Evolutionary conservation across 30 jellyfish, hydroid and myxozoan genomes (phyloP), one percentile per base, ranked within the genome.

Genomic region (Haliclystus octoradiatus): DNA sequence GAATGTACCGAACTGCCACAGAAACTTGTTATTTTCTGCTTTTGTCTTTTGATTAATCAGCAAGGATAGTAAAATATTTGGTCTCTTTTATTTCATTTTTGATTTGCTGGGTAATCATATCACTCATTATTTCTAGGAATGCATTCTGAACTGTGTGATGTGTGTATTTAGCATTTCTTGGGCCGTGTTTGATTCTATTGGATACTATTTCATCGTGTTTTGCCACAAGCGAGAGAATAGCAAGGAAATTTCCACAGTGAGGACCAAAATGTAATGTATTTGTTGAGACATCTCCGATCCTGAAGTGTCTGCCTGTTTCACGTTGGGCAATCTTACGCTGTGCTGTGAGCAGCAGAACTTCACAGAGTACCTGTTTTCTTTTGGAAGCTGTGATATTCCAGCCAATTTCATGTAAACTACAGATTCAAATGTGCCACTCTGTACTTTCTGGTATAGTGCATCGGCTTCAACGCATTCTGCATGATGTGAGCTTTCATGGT

Each of bases 311-410:
- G 78, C 76, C 83, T 32, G 63, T 72, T 40, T 40, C 83, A 35
- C 78, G 83, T 33, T 72, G 76, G 83, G 83, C 83, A 22, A 72
- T 52, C 57, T 72, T 61, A 33, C 76, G 83, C 52, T 72, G 83
- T 51, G 76, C 78, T 60, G 79, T 73, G 46, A 60, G 65, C 68
- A 61, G 53, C 68, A 73, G 78, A 57, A 63, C 77, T 62, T 73
- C 84, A 33, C 33, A 63, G 49, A 72, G 49, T 72, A 76, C 64
- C 83, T 24, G 76, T 72, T 72, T 9, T 72, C 76, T 15, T 61
- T 64, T 1, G 31, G 66, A 15, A 72, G 83, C 40, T 60, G 52
- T 0, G 65, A 14, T 34, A 52, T 23, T n/a, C 35, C 83, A 4
- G 67, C 15, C 26, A 52, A 76, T 14, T 72, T 76, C 0, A 72